A percentile compares a stretch with the other conserved stretches of the same genome.
Evolutionary conservation across 2,797 vertebrate species (phyloP).

Genomic region (Manis pentadactyla): DNA sequence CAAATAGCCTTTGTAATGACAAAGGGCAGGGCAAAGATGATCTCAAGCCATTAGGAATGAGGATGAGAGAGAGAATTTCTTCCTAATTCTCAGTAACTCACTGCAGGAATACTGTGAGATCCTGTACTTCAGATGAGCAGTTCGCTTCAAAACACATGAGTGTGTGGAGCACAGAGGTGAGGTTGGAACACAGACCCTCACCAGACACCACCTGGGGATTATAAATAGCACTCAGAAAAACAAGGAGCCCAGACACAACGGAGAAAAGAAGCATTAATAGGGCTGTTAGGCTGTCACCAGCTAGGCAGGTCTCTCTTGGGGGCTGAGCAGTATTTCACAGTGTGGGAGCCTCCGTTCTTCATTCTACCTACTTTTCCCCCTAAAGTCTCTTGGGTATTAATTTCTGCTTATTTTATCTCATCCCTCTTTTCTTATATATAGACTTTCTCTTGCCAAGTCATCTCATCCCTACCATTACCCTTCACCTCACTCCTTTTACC

Average conservation of each 20-base stretch:
- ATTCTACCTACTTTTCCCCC: background rate
- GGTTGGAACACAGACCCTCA: background rate
- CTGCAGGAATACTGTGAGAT: too few species aligned
- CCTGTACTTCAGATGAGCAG: background rate
- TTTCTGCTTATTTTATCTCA: background rate
- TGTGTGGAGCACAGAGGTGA: background rate
- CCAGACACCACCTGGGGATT: background rate
- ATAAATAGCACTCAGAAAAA: background rate
- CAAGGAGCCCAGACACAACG: background rate
- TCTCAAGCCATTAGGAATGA: background rate
- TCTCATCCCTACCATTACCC: too few species aligned
- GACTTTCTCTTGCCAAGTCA: background rate
- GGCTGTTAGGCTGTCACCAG: rapidly evolving
- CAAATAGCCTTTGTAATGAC: too few species aligned
- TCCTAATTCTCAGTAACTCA: background rate
- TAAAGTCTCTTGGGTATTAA: background rate
- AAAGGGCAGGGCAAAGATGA: background rate
- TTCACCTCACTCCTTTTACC: background rate
- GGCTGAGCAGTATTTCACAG: background rate
- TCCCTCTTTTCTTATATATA: background rate
- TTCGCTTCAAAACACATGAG: background rate
- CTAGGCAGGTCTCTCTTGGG: too few species aligned
- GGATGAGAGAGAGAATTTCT: background rate
- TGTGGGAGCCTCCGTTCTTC: rapidly evolving
- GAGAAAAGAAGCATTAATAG: background rate